Conservation (phyloP, 1,140 invertebrate species). For the Zaprionus lachaisei region DNA sequence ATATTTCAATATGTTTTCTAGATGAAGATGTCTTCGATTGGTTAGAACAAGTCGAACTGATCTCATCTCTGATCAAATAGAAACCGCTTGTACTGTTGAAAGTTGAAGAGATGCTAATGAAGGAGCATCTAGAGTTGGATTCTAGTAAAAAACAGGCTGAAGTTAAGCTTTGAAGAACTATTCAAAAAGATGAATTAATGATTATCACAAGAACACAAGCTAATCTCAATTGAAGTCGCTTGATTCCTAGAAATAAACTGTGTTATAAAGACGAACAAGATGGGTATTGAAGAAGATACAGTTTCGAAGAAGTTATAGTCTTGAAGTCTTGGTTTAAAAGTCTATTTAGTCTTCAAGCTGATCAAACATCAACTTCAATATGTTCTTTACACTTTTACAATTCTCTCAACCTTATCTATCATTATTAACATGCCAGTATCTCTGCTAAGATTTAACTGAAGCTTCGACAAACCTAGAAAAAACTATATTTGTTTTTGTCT, state of each 20-base stretch:
- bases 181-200: neutral
- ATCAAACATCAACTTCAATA: neutral
- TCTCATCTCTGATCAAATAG: neutral
- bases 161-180: neutral
- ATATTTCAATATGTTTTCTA: too few species aligned
- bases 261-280: neutral
- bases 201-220: neutral
- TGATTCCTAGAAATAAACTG: neutral
- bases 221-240: neutral
- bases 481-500: neutral
- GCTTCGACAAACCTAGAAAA: neutral
- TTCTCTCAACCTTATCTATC: neutral
- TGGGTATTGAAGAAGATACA: neutral
- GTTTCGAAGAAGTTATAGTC: neutral
- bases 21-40: too few species aligned
- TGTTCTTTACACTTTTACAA: neutral
- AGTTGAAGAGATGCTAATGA: neutral
- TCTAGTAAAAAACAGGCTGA: neutral
- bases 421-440: neutral
- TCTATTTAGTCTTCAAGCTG: neutral
- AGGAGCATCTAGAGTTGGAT: neutral
- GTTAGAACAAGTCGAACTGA: neutral
- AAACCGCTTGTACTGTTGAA: neutral
- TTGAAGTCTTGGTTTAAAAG: neutral
- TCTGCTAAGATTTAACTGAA: neutral